These are phyloP conservation scores for Ophion costatus DNA, from an alignment of 2,888 invertebrate species.

Conservation along the genomic window DNA sequence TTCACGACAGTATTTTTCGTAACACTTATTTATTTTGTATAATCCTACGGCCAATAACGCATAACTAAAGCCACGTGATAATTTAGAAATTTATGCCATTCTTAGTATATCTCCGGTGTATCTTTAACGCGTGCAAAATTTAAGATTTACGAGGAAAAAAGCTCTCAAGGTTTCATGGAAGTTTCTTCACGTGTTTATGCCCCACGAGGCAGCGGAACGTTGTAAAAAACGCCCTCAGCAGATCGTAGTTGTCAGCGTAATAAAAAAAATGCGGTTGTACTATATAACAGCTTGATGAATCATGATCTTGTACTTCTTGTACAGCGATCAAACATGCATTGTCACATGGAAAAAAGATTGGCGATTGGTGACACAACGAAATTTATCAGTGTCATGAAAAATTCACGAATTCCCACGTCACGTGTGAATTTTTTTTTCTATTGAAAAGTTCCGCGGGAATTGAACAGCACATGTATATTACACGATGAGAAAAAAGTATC, in stretches of 20 bases:
- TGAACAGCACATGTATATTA: background rate
- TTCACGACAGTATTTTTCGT: no score
- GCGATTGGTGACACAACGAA: no score
- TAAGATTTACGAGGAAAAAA: background rate
- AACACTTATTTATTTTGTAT: no score
- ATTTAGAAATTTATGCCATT: no score
- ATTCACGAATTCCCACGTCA: no score
- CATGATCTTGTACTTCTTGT: background rate
- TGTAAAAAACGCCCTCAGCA: constrained; percentile 5
- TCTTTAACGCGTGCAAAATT: no score
- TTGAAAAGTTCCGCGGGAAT: background rate
- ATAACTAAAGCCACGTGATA: no score
- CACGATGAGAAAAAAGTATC: background rate
- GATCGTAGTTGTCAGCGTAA: background rate
- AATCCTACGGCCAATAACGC: no score
- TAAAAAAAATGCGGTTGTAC: background rate
- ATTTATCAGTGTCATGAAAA: no score
- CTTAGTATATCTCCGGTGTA: no score
- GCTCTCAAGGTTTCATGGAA: background rate
- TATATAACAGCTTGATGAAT: constrained; percentile 33
- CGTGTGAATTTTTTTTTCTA: background rate
- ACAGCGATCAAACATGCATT: background rate
- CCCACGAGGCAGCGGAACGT: background rate
- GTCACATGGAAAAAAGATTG: background rate
- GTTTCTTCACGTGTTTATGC: background rate